These are phyloP conservation scores for Equus przewalskii DNA, from an alignment of 2,113 vertebrate genomes.

Conservation along the genomic window DNA sequence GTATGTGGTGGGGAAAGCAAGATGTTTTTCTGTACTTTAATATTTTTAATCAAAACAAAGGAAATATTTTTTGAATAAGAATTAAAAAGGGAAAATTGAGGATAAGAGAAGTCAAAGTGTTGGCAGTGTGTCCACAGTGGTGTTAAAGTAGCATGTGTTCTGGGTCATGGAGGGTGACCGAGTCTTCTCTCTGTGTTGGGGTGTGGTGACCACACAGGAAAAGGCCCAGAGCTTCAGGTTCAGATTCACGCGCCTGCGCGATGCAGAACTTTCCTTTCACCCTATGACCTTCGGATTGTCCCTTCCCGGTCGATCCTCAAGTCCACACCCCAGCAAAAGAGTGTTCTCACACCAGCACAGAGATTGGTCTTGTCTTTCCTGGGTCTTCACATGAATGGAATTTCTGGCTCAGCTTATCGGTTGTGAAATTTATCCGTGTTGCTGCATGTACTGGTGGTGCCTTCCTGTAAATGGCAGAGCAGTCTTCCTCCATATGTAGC, in stretches of 20 bases:
- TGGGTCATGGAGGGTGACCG: accelerated
- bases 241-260: neutral
- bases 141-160: accelerated
- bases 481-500: accelerated
- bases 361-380: neutral
- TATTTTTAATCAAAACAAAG: neutral
- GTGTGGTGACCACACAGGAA: neutral
- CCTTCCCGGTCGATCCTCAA: neutral
- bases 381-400: neutral
- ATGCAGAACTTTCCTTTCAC: neutral
- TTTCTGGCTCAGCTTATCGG: neutral
- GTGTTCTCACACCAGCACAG: too few relatives aligned
- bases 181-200: neutral
- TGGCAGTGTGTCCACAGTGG: accelerated
- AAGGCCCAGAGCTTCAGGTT: too few relatives aligned
- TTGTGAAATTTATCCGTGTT: neutral
- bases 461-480: accelerated
- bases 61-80: neutral
- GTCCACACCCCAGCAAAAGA: neutral
- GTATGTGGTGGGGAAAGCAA: too few relatives aligned
- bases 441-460: accelerated
- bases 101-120: neutral
- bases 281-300: neutral
- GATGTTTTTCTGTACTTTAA: neutral
- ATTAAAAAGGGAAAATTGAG: neutral